Percentiles rank a stretch among this genome's conserved stretches.
These are phyloP conservation scores for Lontra canadensis DNA, from an alignment of 2,113 vertebrate species.

Conservation along the genomic window DNA sequence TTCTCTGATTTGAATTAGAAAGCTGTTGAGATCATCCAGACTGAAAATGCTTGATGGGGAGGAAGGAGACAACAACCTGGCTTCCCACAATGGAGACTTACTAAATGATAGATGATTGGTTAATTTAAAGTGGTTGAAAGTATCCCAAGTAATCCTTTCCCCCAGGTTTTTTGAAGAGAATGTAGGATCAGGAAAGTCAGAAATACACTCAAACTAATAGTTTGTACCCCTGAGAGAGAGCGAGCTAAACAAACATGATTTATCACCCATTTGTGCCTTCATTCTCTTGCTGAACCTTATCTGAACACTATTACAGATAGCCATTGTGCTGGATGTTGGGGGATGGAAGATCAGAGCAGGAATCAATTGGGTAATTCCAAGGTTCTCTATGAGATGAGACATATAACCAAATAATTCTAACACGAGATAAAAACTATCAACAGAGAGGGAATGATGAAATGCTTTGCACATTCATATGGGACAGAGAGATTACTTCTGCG, in stretches of 20 bases:
- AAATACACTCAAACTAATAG: neutral
- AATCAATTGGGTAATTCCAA: neutral
- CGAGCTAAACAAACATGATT: neutral
- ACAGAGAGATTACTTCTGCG: neutral
- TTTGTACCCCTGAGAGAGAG: neutral
- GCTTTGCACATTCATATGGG: neutral
- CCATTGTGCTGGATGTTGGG: neutral
- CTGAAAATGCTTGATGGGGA: neutral
- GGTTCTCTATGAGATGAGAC: neutral
- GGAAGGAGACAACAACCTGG: neutral
- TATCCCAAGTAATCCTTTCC: neutral
- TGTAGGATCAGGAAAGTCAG: neutral
- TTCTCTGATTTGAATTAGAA: constrained; percentile 26
- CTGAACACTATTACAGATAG: neutral
- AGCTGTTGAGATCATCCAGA: neutral
- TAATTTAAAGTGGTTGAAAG: neutral
- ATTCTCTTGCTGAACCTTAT: neutral
- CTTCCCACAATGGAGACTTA: neutral
- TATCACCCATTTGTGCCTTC: neutral
- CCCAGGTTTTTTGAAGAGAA: neutral
- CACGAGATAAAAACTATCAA: neutral
- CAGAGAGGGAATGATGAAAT: neutral
- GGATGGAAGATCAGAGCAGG: neutral
- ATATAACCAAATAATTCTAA: neutral
- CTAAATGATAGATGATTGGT: neutral